These are phyloP conservation scores for Hemichromis elongatus DNA, from an alignment of 2,113 vertebrate species.

Conservation along the genomic window DNA sequence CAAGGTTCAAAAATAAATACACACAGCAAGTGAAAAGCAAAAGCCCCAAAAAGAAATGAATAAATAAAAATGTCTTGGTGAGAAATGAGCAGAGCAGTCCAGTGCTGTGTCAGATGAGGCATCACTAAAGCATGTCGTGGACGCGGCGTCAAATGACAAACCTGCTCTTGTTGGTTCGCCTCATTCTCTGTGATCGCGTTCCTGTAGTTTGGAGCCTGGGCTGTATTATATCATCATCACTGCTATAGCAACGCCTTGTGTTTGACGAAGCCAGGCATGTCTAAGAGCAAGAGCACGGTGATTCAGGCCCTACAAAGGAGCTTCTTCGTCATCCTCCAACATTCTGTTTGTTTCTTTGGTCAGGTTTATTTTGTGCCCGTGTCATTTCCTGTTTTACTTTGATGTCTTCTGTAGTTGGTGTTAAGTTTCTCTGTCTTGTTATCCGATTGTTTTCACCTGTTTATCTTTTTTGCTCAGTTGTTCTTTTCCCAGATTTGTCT, in stretches of 20 bases:
- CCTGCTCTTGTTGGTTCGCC: neutral
- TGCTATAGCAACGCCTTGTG: neutral
- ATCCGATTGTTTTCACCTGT: neutral
- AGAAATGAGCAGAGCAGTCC: neutral
- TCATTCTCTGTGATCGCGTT: neutral
- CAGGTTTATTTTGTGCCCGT: neutral
- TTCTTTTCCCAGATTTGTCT: neutral
- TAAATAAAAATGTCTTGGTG: neutral
- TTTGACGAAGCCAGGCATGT: neutral
- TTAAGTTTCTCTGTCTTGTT: neutral
- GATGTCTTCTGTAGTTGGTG: neutral
- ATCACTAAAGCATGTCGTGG: rapidly evolving
- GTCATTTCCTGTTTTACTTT: neutral
- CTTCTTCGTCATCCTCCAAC: neutral
- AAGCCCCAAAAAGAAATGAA: neutral
- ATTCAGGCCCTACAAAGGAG: neutral
- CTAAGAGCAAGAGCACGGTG: neutral
- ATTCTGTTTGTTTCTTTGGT: neutral
- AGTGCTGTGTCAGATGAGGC: rapidly evolving
- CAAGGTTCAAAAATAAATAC: rapidly evolving
- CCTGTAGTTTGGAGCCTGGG: neutral
- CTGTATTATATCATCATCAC: neutral
- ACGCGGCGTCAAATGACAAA: neutral
- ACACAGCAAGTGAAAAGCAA: neutral
- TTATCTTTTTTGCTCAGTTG: neutral